A percentile compares a stretch with the other conserved stretches of the same genome.
phyloP scores from a whole-genome alignment of 2,113 vertebrate species.

The Catharus bicknelli region DNA sequence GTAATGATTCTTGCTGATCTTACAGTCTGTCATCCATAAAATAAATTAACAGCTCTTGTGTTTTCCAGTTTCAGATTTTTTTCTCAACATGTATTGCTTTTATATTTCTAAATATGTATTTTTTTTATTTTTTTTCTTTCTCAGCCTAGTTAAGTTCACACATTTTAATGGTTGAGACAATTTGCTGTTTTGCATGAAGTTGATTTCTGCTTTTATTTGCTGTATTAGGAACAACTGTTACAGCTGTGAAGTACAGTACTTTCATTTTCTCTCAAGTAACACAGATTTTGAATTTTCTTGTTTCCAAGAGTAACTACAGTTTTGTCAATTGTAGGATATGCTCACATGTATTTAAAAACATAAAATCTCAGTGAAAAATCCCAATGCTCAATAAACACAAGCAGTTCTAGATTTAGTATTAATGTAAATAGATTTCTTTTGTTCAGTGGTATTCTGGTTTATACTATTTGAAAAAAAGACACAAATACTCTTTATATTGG shows the following conservation, averaged over 20 bases:
- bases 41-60: neutral
- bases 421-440: neutral
- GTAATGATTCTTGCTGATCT: neutral
- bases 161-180: neutral
- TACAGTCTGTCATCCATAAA: neutral
- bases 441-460: neutral
- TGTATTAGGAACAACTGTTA: neutral
- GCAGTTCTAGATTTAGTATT: neutral
- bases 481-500: neutral
- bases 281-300: neutral
- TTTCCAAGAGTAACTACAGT: neutral
- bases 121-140: neutral
- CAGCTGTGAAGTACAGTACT: neutral
- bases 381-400: neutral
- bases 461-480: neutral
- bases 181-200: neutral
- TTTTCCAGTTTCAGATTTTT: neutral
- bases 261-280: neutral
- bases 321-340: neutral
- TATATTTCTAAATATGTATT: neutral
- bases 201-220: constrained; percentile 1
- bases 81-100: neutral
- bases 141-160: neutral
- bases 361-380: neutral
- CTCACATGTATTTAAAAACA: neutral